Conservation (phyloP, 35 echinoderm and acorn worm genomes). For the Chiridota heheva region DNA sequence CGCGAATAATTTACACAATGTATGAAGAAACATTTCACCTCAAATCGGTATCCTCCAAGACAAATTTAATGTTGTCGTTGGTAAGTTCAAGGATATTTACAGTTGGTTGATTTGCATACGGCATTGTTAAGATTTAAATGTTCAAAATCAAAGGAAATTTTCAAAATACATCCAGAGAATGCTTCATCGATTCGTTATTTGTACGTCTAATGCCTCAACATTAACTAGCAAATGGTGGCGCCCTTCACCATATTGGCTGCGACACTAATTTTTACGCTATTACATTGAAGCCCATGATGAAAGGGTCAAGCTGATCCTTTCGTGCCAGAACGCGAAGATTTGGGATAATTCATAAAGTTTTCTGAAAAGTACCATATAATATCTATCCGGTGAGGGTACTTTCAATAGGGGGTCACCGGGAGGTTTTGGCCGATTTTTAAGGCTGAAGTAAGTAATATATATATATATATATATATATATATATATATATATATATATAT, state of each 20-base stretch:
- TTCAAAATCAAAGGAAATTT: background rate
- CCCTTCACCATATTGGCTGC: background rate
- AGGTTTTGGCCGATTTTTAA: no score
- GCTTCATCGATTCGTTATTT: background rate
- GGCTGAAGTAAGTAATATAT: background rate
- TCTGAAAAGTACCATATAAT: no score
- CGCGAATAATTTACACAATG: background rate
- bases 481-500: slow-evolving; percentile 10
- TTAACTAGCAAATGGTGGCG: background rate
- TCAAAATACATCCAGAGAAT: background rate
- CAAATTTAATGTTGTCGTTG: slow-evolving; percentile 96
- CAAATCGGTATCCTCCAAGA: slow-evolving; percentile 94
- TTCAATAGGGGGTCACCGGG: no score
- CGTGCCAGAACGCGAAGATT: no score
- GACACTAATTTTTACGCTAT: background rate
- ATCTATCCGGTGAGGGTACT: no score
- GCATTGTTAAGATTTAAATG: slow-evolving; percentile 51
- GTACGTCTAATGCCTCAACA: background rate
- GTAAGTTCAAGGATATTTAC: slow-evolving; percentile 78
- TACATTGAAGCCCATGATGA: background rate
- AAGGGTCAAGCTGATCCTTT: no score
- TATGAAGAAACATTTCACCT: slow-evolving; percentile 60
- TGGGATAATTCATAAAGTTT: no score
- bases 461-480: background rate
- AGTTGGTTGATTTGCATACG: slow-evolving; percentile 96